Evolutionary conservation across 37 sponge, comb jelly and placozoan genomes (phyloP), one percentile per base, ranked within the genome.

Genomic region (Crambe crambe): DNA sequence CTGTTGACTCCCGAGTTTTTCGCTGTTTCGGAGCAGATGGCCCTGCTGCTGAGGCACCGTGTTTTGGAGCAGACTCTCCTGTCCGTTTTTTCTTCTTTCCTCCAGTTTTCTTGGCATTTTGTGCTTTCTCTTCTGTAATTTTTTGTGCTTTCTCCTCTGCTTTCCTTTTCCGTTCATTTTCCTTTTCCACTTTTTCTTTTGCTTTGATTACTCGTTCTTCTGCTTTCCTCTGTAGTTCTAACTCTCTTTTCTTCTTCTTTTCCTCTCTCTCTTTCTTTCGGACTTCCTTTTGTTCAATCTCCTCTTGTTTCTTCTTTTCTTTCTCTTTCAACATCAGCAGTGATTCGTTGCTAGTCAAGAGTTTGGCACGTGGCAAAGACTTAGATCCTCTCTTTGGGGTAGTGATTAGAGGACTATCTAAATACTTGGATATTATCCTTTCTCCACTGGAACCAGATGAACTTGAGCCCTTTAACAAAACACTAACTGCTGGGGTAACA

Each of bases 271-370:
- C 44, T 66, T 35, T 56, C 27, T 70, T 70, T 43, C 47, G 4
- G 37, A 25, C 26, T 60, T 66, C 79, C 30, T 39, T 63, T 47
- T 15, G 6, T 65, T 66, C 79, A 12, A 26, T 56, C 32, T 70
- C 60, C 37, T 80, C 81, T 40, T 80, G 72, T 17, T 80, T 70
- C 91, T 80, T 8, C 80, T 73, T 29, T 56, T 74, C 1, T 43
- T 89, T 42, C 63, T 69, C 70, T 85, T 90, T 75, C 64, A 71
- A 6, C 91, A 68, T 5, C 26, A 34, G 61, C n/a, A 76, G 60
- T 32, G 77, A 58, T 27, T 25, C 75, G 22, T 42, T 40, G 0
- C 71, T 90, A 27, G 35, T 85, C 3, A 66, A 80, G 60, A 56
- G 75, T 39, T 42, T 85, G 65, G 84, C 80, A 29, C 42, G 43